phyloP scores from a whole-genome alignment of 2,113 vertebrate genomes.

The Paedocypris sp. region DNA sequence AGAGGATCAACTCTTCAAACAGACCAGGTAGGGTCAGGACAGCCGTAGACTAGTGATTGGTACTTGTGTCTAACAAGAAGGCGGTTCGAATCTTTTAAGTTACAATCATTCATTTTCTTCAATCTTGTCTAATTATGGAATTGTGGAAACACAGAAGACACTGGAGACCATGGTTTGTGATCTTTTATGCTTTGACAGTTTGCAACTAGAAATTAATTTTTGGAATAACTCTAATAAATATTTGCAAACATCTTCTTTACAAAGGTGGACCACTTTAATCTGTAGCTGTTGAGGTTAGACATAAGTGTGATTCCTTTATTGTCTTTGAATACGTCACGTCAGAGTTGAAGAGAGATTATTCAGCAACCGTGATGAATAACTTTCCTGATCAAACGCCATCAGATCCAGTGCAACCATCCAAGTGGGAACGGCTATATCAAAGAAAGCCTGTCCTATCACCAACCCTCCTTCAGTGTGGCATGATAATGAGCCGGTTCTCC shows the following conservation, averaged over 20 bases:
- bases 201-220: too few species aligned
- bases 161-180: too few species aligned
- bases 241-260: neutral
- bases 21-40: too few species aligned
- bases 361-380: slow-evolving; percentile 54
- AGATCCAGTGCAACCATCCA: slow-evolving; percentile 55
- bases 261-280: slow-evolving; percentile 3
- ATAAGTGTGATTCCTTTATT: slow-evolving; percentile 22
- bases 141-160: too few species aligned
- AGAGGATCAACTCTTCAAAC: too few species aligned
- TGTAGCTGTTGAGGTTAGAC: neutral
- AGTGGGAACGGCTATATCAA: slow-evolving; percentile 60
- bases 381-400: slow-evolving; percentile 57
- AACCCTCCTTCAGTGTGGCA: slow-evolving; percentile 48
- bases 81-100: too few species aligned
- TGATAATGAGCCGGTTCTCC: slow-evolving; percentile 56
- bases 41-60: too few species aligned
- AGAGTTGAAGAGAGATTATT: slow-evolving; percentile 51
- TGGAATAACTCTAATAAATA: too few species aligned
- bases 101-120: too few species aligned
- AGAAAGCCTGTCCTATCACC: slow-evolving; percentile 39
- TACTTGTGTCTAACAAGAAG: too few species aligned
- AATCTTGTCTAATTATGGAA: too few species aligned
- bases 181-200: too few species aligned
- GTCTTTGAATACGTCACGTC: slow-evolving; percentile 47